These are phyloP conservation scores for Talpa occidentalis DNA, from an alignment of 2,113 vertebrate genomes.

Conservation along the genomic window DNA sequence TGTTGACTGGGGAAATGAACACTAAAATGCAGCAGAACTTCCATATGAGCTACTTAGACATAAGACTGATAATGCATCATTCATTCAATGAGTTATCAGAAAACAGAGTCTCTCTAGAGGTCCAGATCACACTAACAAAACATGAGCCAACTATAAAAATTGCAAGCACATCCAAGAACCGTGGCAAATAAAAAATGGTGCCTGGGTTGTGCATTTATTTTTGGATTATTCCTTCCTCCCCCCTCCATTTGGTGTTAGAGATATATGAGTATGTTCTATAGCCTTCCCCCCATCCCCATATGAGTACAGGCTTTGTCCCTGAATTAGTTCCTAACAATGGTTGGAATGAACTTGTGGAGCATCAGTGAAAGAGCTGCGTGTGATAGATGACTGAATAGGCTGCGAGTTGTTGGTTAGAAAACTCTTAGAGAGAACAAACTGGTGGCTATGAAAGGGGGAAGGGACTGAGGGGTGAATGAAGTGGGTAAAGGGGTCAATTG, in stretches of 20 bases:
- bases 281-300: not conserved
- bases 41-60: not conserved
- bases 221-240: not conserved
- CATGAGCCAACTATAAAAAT: not conserved
- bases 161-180: not conserved
- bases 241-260: not conserved
- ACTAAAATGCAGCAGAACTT: conserved; percentile 8
- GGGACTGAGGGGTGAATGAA: not conserved
- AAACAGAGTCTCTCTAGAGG: not conserved
- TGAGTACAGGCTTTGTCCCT: not conserved
- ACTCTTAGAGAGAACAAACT: not conserved
- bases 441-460: not conserved
- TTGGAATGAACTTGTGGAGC: not conserved
- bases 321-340: not conserved
- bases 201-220: not conserved
- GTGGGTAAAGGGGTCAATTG: not conserved
- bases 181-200: not conserved
- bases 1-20: conserved; percentile 35
- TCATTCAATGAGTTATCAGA: not conserved
- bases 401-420: not conserved
- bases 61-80: not conserved
- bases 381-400: not conserved
- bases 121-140: not conserved
- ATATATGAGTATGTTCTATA: not conserved
- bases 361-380: not conserved